phyloP scores from a whole-genome alignment of 2,888 invertebrate genomes.

The Encarsia formosa region DNA sequence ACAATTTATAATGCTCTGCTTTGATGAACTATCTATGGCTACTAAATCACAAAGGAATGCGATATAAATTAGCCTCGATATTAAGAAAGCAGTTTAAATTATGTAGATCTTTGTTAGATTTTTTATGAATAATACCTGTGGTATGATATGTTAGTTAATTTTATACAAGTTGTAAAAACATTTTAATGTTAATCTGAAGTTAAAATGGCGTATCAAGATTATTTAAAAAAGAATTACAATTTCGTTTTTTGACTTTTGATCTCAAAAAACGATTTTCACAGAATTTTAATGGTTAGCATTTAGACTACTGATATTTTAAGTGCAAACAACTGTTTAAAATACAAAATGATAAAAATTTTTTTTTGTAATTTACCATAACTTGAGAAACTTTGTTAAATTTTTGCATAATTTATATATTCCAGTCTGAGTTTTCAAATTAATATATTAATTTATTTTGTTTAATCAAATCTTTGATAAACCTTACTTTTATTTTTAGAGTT shows the following conservation, averaged over 20 bases:
- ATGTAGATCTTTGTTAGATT: slow-evolving; percentile 15
- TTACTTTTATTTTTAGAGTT: slow-evolving; percentile 18
- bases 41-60: slow-evolving; percentile 19
- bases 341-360: slow-evolving; percentile 13
- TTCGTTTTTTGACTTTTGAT: slow-evolving; percentile 19
- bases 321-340: slow-evolving; percentile 13
- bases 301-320: slow-evolving; percentile 16
- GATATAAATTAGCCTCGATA: slow-evolving; percentile 20
- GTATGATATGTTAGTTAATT: slow-evolving; percentile 24
- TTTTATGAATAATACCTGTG: slow-evolving; percentile 21
- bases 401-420: slow-evolving; percentile 4
- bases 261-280: slow-evolving; percentile 16
- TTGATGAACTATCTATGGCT: slow-evolving; percentile 19
- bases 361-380: slow-evolving; percentile 8
- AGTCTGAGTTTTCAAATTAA: slow-evolving; percentile 7
- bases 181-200: slow-evolving; percentile 13
- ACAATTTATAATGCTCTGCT: slow-evolving; percentile 21
- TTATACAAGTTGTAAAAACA: slow-evolving; percentile 23
- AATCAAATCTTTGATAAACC: slow-evolving; percentile 9
- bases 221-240: slow-evolving; percentile 23
- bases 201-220: slow-evolving; percentile 17
- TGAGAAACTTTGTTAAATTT: slow-evolving; percentile 9
- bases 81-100: slow-evolving; percentile 21
- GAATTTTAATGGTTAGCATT: slow-evolving; percentile 20
- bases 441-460: slow-evolving; percentile 11